Conservation (phyloP, 2,888 invertebrate genomes). For the Hoplodrina blanda region DNA sequence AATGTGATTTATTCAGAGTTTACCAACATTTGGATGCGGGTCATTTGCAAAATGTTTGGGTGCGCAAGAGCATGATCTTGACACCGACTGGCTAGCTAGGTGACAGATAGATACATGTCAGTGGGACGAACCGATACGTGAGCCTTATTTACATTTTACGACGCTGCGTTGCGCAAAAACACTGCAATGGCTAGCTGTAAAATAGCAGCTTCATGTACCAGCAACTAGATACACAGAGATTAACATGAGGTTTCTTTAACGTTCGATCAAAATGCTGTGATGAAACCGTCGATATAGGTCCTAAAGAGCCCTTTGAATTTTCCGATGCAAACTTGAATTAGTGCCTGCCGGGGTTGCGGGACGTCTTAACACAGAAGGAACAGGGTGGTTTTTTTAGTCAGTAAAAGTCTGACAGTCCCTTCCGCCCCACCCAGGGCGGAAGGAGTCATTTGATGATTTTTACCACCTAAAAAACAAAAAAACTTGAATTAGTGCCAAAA, state of each 20-base stretch:
- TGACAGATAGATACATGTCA: slow-evolving; percentile 74
- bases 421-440: too few species aligned
- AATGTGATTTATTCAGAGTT: slow-evolving; percentile 53
- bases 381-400: too few species aligned
- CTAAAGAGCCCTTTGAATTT: slow-evolving; percentile 34
- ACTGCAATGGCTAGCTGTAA: slow-evolving; percentile 54
- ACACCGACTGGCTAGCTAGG: slow-evolving; percentile 72
- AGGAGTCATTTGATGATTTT: too few species aligned
- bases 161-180: slow-evolving; percentile 67
- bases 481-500: neutral
- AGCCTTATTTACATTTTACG: slow-evolving; percentile 70
- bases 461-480: too few species aligned
- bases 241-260: slow-evolving; percentile 21
- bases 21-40: slow-evolving; percentile 68
- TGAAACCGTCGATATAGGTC: neutral
- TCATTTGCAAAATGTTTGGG: slow-evolving; percentile 69
- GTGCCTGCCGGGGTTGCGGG: too few species aligned
- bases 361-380: too few species aligned
- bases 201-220: slow-evolving; percentile 42
- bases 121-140: slow-evolving; percentile 71
- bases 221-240: slow-evolving; percentile 30
- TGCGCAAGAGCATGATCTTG: slow-evolving; percentile 76
- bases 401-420: too few species aligned
- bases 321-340: neutral
- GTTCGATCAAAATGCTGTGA: slow-evolving; percentile 27